Base-by-base conservation (phyloP, 1,140 invertebrate genomes). In the Aphidius ervi region DNA sequence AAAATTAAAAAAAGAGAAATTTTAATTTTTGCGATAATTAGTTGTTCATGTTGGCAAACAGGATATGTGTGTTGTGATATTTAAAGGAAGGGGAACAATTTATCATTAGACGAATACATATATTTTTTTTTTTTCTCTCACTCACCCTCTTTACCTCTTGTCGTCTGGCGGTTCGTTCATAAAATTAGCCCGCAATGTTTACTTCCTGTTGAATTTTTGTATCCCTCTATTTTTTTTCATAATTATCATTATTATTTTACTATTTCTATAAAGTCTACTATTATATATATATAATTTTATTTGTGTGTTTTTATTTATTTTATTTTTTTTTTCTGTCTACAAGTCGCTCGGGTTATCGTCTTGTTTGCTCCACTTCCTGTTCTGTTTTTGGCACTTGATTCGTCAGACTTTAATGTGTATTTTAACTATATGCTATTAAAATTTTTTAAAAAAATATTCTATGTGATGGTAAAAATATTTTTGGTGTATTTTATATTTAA, bases 141-240 rank as follows among this genome's bases (percentile, higher is more conserved):
- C 31, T 37, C 39, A 50, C 23, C 31, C 50, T 31, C 16, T 40
- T 49, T 62, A 10, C 50, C 63, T 49, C 63, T 39, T 50, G 47
- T 58, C 16, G 37, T 54, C 40, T n/a, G 41, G 43, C 59, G 7
- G 31, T 62, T 31, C 59, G 61, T 68, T 70, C 63, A 66, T 70
- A 68, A 70, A 71, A 64, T 68, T 64, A 67, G 49, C 56, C 59
- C 61, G 4, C 23, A 59, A 67, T 71, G 64, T 70, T 71, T 70
- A 67, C 56, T 68, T 72, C 62, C 66, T 65, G 63, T 64, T 43
- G 45, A 42, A 41, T 49, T 52, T 56, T 60, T 53, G 53, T 58
- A 64, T 58, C 48, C 55, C 46, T 49, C 42, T 46, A 45, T 43
- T 62, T 53, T 56, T 41, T n/a, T 56, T 45, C 59, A 37, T 49